phyloP scores from a whole-genome alignment of 2,888 invertebrate species.

The Lepidocyrtoides sp. region DNA sequence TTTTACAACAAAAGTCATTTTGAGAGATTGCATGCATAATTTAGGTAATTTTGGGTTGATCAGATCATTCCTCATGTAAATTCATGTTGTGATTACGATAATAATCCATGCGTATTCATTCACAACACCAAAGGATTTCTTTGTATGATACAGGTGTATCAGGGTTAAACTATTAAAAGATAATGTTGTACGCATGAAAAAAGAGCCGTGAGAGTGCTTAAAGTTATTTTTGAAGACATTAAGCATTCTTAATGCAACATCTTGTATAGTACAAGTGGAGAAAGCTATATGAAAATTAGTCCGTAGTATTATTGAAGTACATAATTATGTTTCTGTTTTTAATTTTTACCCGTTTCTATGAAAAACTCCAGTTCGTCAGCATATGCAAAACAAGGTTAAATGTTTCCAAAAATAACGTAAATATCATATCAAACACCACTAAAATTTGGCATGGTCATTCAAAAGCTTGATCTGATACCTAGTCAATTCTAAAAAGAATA shows the following conservation, averaged over 20 bases:
- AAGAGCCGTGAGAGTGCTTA: slow-evolving; percentile 15
- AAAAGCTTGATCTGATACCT: too few species aligned
- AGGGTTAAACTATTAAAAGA: neutral
- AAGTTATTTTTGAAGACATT: neutral
- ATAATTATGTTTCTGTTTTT: too few species aligned
- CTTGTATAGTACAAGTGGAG: neutral
- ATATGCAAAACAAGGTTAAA: too few species aligned
- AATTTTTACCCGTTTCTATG: too few species aligned
- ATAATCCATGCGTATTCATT: neutral
- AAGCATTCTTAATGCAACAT: neutral
- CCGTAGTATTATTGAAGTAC: too few species aligned
- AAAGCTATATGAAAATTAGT: too few species aligned
- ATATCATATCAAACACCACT: too few species aligned
- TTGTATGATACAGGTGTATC: too few species aligned
- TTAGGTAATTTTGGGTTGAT: slow-evolving; percentile 14
- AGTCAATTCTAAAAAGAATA: neutral
- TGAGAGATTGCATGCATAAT: neutral
- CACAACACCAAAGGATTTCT: too few species aligned
- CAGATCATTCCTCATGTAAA: slow-evolving; percentile 16
- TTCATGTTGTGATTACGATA: slow-evolving; percentile 42
- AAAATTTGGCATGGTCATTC: too few species aligned
- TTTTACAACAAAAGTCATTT: slow-evolving; percentile 10
- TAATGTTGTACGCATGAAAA: neutral
- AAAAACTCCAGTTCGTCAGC: too few species aligned
- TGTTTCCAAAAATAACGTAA: too few species aligned